phyloP scores from a whole-genome alignment of 2,797 vertebrate species.

The Microcaecilia unicolor region DNA sequence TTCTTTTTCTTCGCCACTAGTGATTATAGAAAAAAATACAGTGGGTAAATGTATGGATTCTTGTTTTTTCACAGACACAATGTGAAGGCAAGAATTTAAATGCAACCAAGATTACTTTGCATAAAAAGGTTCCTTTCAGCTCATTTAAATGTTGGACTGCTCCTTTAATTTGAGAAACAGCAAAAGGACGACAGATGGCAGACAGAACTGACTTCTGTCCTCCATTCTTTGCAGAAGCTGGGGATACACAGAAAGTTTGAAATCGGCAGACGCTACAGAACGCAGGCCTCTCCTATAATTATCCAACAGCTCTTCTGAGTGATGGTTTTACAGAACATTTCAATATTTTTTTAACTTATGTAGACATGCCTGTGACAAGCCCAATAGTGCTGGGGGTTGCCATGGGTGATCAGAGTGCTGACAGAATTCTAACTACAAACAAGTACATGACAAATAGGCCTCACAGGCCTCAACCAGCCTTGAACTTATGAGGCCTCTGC shows the following conservation, averaged over 20 bases:
- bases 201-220: constrained; percentile 77
- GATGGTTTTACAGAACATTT: constrained; percentile 39
- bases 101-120: constrained; percentile 30
- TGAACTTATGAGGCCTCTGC: constrained; percentile 71
- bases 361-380: constrained; percentile 52
- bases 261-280: constrained; percentile 54
- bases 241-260: constrained; percentile 64
- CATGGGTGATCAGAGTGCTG: constrained; percentile 65
- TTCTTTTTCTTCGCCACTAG: constrained; percentile 31
- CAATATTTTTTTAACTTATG: constrained; percentile 24
- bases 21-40: constrained; percentile 17
- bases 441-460: constrained; percentile 80
- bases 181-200: constrained; percentile 77
- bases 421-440: constrained; percentile 68
- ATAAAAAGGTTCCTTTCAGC: constrained; percentile 26
- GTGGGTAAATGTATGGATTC: constrained; percentile 24
- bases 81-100: constrained; percentile 12
- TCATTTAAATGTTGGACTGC: constrained; percentile 55
- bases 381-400: constrained; percentile 58
- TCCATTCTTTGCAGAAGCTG: constrained; percentile 68
- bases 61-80: constrained; percentile 10
- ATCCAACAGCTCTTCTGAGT: constrained; percentile 55
- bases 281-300: constrained; percentile 53
- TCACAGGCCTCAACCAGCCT: constrained; percentile 64
- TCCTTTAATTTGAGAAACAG: constrained; percentile 61